Conservation (phyloP, 2,797 vertebrate genomes). For the Xiphorhynchus erythropygius region DNA sequence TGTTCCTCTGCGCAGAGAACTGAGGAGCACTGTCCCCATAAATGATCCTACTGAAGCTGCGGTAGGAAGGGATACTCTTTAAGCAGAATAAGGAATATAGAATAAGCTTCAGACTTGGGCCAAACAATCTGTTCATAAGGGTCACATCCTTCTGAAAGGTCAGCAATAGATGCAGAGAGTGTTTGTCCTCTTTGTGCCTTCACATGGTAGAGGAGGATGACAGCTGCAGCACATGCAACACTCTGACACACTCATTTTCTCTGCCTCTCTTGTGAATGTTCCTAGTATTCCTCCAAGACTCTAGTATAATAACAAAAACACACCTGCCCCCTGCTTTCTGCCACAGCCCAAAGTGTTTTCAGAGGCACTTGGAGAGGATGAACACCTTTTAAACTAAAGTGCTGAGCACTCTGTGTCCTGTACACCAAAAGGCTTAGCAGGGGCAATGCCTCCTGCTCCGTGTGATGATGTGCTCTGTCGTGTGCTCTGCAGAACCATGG, state of each 20-base stretch:
- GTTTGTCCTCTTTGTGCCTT: neutral
- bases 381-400: neutral
- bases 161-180: fast-evolving
- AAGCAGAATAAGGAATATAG: neutral
- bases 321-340: neutral
- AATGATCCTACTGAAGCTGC: neutral
- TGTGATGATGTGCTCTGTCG: neutral
- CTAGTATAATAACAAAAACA: neutral
- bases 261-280: neutral
- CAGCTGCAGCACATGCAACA: neutral
- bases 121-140: neutral
- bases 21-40: neutral
- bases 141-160: neutral
- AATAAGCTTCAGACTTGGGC: neutral
- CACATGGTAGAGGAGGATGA: fast-evolving
- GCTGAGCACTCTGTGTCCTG: neutral
- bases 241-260: neutral
- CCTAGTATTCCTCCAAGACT: neutral
- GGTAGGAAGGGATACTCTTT: neutral
- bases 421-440: neutral
- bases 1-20: neutral
- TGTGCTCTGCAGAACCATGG: neutral
- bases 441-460: neutral
- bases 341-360: neutral
- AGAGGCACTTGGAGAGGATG: neutral